Evolutionary conservation across 2,797 vertebrate species (phyloP).

Genomic region (Hipposideros larvatus): DNA sequence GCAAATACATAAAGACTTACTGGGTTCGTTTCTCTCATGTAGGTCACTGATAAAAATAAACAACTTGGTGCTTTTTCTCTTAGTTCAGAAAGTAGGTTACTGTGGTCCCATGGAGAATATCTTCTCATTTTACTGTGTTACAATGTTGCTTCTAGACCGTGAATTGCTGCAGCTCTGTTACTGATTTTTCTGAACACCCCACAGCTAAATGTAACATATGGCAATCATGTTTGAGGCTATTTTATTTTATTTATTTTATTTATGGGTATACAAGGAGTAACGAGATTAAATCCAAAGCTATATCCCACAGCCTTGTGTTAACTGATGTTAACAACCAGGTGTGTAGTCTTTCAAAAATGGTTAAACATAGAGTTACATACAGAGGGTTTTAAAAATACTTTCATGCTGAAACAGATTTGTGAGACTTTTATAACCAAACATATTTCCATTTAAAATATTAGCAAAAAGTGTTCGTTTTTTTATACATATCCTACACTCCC

Average conservation of each 20-base stretch:
- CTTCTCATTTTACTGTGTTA: slow-evolving; percentile 5
- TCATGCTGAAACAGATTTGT: slow-evolving; percentile 33
- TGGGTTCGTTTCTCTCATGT: slow-evolving; percentile 44
- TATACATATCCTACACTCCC: slow-evolving; percentile 47
- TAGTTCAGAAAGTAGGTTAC: slow-evolving; percentile 65
- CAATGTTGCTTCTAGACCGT: neutral
- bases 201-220: slow-evolving; percentile 1
- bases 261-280: neutral
- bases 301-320: neutral
- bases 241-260: slow-evolving; percentile 55
- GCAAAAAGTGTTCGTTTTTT: slow-evolving; percentile 55
- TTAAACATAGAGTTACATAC: neutral
- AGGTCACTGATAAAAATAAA: slow-evolving; percentile 72
- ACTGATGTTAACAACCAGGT: neutral
- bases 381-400: slow-evolving; percentile 17
- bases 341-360: slow-evolving; percentile 17
- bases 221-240: neutral
- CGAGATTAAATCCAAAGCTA: neutral
- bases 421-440: slow-evolving; percentile 67
- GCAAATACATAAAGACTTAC: neutral
- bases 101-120: slow-evolving; percentile 27
- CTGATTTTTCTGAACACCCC: neutral
- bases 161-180: neutral
- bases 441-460: slow-evolving; percentile 47
- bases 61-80: slow-evolving; percentile 53